These are phyloP conservation scores for Cygnus atratus DNA, from an alignment of 2,113 vertebrate genomes.

Conservation along the genomic window DNA sequence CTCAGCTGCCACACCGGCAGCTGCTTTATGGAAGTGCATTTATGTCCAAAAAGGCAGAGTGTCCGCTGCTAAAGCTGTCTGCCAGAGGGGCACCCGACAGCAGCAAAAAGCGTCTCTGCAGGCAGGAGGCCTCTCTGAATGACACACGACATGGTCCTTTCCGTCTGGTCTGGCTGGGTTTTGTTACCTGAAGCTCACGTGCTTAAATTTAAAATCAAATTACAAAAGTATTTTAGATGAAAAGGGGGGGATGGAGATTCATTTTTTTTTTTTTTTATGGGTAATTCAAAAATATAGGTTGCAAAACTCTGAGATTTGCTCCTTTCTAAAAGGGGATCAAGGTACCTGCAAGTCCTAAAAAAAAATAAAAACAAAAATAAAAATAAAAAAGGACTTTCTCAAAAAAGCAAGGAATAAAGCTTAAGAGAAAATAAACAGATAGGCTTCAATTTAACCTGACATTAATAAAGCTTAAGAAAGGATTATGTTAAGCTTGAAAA, in stretches of 20 bases:
- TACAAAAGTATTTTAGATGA: neutral
- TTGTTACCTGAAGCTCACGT: neutral
- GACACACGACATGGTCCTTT: neutral
- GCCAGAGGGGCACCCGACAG: neutral
- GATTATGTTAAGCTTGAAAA: slow-evolving; percentile 4
- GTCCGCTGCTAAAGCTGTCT: neutral
- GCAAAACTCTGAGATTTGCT: neutral
- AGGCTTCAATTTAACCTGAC: neutral
- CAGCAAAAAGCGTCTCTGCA: neutral
- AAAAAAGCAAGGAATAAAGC: neutral
- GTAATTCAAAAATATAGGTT: neutral
- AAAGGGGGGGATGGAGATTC: neutral
- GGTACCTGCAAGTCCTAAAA: no score
- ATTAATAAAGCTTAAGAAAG: neutral
- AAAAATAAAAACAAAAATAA: no score
- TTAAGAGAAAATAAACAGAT: neutral
- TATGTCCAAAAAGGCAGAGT: neutral
- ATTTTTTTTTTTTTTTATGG: neutral
- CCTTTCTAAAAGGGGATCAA: neutral
- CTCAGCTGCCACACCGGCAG: neutral
- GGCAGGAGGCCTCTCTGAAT: neutral
- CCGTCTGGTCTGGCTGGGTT: neutral
- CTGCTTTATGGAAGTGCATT: rapidly evolving
- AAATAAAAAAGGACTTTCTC: neutral
- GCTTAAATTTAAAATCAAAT: neutral